A percentile compares a stretch with the other conserved stretches of the same genome.
These are phyloP conservation scores for Drosophila vallismaia DNA, from an alignment of 2,888 invertebrate genomes.

Conservation along the genomic window DNA sequence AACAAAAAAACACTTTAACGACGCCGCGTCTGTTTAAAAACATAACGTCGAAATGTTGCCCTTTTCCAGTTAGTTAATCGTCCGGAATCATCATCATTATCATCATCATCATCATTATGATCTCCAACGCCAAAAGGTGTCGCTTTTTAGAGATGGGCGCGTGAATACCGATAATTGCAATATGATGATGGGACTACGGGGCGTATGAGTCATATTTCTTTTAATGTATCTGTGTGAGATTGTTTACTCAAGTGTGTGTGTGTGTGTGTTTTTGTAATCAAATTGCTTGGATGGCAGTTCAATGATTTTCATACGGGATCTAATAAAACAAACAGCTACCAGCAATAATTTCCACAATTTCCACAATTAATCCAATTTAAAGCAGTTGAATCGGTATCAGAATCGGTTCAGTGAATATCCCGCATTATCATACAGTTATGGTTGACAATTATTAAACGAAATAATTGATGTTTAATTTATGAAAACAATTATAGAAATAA, in stretches of 20 bases:
- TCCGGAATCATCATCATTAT: slow-evolving; percentile 36
- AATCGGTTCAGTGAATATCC: slow-evolving; percentile 23
- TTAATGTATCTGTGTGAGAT: not conserved
- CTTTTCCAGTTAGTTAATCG: slow-evolving; percentile 50
- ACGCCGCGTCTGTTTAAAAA: slow-evolving; percentile 56
- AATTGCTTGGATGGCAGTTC: slow-evolving; percentile 32
- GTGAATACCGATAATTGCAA: slow-evolving; percentile 18
- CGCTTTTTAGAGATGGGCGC: slow-evolving; percentile 31
- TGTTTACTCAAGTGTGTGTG: slow-evolving; percentile 1
- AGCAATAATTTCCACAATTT: slow-evolving; percentile 33
- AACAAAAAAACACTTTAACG: slow-evolving; percentile 42
- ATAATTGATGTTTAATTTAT: slow-evolving; percentile 12
- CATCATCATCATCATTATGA: slow-evolving; percentile 26
- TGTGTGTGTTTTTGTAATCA: slow-evolving; percentile 12
- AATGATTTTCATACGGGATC: slow-evolving; percentile 40
- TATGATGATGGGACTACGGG: not conserved
- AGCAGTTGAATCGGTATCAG: slow-evolving; percentile 26
- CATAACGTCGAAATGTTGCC: slow-evolving; percentile 33
- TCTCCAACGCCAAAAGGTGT: slow-evolving; percentile 26
- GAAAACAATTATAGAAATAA: not conserved
- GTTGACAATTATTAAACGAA: slow-evolving; percentile 14
- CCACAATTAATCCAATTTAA: slow-evolving; percentile 41
- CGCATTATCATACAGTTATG: slow-evolving; percentile 23
- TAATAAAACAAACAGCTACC: slow-evolving; percentile 26
- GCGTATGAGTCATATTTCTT: slow-evolving; percentile 28